Evolutionary conservation across 2,113 vertebrate species (phyloP).

Genomic region (Gallinago undulata): DNA sequence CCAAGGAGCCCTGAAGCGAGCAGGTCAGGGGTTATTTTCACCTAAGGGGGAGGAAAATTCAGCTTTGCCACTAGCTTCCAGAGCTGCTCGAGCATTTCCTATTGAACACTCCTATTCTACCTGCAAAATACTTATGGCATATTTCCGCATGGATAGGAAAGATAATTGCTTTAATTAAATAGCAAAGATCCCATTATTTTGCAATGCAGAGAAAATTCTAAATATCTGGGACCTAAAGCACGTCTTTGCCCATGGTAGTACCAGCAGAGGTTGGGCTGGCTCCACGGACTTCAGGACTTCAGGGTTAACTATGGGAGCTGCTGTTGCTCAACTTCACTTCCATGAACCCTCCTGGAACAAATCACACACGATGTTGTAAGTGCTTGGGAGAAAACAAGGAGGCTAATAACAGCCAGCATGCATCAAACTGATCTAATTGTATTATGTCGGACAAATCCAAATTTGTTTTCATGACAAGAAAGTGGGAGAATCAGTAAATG

Average conservation of each 20-base stretch:
- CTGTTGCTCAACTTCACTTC: background rate
- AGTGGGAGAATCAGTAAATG: background rate
- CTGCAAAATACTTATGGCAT: background rate
- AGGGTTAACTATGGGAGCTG: background rate
- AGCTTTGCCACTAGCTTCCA: background rate
- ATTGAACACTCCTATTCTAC: background rate
- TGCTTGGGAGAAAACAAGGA: background rate
- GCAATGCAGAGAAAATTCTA: background rate
- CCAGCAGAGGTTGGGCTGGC: background rate
- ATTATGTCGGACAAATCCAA: background rate
- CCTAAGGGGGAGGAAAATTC: background rate
- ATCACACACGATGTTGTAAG: background rate
- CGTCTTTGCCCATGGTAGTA: fast-evolving
- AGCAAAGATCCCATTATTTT: background rate
- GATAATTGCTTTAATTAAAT: background rate
- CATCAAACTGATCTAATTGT: background rate
- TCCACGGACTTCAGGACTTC: background rate
- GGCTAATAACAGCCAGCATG: background rate
- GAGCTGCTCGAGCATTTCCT: background rate
- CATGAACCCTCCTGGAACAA: background rate
- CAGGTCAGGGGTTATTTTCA: background rate
- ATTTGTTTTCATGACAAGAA: background rate
- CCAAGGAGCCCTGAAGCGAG: fast-evolving
- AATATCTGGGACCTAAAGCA: background rate
- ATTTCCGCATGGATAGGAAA: background rate